Base-by-base conservation (phyloP, 37 sponge, comb jelly and placozoan genomes). In the Axinella damicornis region DNA sequence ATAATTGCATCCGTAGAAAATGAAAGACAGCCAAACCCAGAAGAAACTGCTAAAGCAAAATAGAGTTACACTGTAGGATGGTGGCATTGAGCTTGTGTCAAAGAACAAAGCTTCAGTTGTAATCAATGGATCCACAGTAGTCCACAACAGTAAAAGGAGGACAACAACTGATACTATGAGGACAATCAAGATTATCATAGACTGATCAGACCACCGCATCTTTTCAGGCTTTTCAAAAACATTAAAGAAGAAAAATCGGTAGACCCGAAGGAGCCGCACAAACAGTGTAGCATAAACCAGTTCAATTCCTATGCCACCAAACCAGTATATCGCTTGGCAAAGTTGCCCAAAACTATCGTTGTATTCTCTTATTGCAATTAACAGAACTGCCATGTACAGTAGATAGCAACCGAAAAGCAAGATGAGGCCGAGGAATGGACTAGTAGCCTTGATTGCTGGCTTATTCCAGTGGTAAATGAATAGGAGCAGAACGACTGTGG, bases 261-360 rank as follows among this genome's bases (percentile, higher is more conserved):
- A 30, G 28, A 73, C 28, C 28, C 74, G 4, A 2, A 73, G 16
- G 0, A 73, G 74, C 5, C 55, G 22, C 1, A 73, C 30, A 12
- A 73, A n/a, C 21, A 73, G 24, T 20, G 74, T 73, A n/a, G 55
- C n/a, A 24, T 55, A 73, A 40, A 73, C 53, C 6, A 73, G 28
- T 25, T 52, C 30, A 6, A 37, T 22, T 71, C 71, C 71, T 20
- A 40, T 13, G 13, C 21, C 24, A 1, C 41, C 11, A 35, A 71
- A 71, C 71, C 71, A 71, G 18, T 38, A 38, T 14, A 38, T 46
- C 20, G 39, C 22, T 6, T 73, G 52, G 52, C 74, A 53, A 18
- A n/a, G 1, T 11, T 12, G 2, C n/a, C 28, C 54, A 55, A 73
- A 73, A 40, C 22, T 40, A 73, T 20, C 24, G 22, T 38, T 37